Base-by-base conservation (phyloP, 2,113 vertebrate genomes). In the Gracilinanus agilis region DNA sequence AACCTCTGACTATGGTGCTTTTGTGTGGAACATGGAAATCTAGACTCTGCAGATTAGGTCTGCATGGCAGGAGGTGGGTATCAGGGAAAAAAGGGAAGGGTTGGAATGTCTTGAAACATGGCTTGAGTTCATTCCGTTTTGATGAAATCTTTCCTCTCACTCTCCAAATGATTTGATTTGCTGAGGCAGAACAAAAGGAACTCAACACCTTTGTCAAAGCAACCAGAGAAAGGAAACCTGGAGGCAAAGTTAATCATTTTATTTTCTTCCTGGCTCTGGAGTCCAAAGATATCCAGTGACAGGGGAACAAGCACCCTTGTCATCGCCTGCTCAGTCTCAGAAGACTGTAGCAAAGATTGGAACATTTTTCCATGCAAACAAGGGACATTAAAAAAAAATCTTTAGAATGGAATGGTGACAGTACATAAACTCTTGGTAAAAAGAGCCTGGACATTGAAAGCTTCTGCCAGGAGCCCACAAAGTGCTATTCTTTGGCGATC, bases 331-430 rank as follows among this genome's bases (percentile, higher is more conserved):
- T 97, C 55, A 53, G 9, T 95, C 95, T 97, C 56, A 83, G 67
- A 83, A 83, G 67, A 83, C 67, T 8, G n/a, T 34, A 1, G 56
- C 89, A 96, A 97, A 90, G 90, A 96, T 0, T 24, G 94, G 56
- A 90, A 27, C 91, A 21, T 97, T 83, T 97, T 94, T 95, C 96
- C 96, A 95, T 96, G 94, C 97, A 97, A 96, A 97, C 95, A 90
- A 97, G 75, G 93, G 95, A 89, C 94, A 55, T 96, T 94, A 96
- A 96, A 91, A 93, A 75, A 83, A 83, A 83, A 0, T 2, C 53
- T 93, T 96, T 97, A 90, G n/a, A 83, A 40, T 83, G 67, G 67
- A 83, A 83, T 96, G 97, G 94, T 21, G 44, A 96, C 96, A 96
- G 94, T 96, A 98, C 94, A 40, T 54, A 88, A 53, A 89, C 11